Conservation (phyloP, 2,113 vertebrate genomes). For the Athene cunicularia region DNA sequence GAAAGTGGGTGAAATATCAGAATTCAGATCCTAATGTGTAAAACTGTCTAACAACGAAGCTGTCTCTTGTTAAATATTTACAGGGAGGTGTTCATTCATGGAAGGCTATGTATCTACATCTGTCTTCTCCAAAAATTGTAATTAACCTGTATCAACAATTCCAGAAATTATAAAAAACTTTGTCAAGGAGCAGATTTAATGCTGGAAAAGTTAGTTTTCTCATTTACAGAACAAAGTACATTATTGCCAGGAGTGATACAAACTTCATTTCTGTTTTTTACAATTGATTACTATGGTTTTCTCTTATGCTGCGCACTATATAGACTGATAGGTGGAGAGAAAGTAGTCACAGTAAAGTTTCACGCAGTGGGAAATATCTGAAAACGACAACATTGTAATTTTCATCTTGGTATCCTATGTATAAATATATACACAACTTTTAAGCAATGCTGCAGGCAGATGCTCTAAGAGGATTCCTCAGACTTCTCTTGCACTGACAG, state of each 20-base stretch:
- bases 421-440: background rate
- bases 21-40: background rate
- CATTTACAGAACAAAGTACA: background rate
- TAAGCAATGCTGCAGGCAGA: background rate
- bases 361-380: background rate
- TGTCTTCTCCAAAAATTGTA: background rate
- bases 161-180: background rate
- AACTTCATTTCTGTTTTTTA: background rate
- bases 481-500: background rate
- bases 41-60: background rate
- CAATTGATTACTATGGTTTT: background rate
- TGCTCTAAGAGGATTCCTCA: background rate
- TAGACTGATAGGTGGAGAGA: background rate
- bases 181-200: background rate
- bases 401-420: background rate
- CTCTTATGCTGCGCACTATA: background rate
- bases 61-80: background rate
- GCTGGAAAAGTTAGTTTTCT: background rate
- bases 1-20: background rate
- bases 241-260: background rate
- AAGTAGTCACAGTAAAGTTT: background rate
- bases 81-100: background rate
- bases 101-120: background rate
- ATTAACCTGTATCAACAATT: background rate
- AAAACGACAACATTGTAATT: background rate